Conservation (phyloP, 2,888 invertebrate genomes). For the Anthrax anthrax region DNA sequence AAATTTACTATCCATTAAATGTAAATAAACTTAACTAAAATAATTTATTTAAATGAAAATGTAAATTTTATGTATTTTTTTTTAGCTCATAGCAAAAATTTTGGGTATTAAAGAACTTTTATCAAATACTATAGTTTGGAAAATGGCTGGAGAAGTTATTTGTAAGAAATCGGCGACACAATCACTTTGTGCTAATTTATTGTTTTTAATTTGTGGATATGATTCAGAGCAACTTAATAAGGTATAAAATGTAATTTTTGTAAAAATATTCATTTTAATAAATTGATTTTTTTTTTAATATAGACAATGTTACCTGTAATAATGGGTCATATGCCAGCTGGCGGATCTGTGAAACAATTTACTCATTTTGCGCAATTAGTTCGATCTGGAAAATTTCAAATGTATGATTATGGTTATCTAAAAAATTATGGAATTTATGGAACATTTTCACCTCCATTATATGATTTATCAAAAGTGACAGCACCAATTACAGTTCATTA, state of each 20-base stretch:
- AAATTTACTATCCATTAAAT: conserved; percentile 3
- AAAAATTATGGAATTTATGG: conserved; percentile 35
- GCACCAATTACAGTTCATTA: conserved; percentile 36
- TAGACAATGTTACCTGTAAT: conserved; percentile 42
- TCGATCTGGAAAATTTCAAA: conserved; percentile 21
- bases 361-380: conserved; percentile 38
- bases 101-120: conserved; percentile 38
- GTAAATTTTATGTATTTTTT: conserved; percentile 1
- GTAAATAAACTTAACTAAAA: neutral
- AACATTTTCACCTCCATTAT: conserved; percentile 30
- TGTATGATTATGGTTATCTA: conserved; percentile 37
- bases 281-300: neutral
- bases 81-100: conserved; percentile 3
- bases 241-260: conserved; percentile 16
- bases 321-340: conserved; percentile 42
- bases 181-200: conserved; percentile 42
- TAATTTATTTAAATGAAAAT: no score
- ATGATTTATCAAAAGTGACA: conserved; percentile 30
- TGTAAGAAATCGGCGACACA: conserved; percentile 39
- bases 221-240: conserved; percentile 28
- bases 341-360: conserved; percentile 37
- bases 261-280: neutral
- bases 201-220: conserved; percentile 38
- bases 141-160: conserved; percentile 31
- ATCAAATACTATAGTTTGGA: conserved; percentile 37